Evolutionary conservation across 2,888 invertebrate species (phyloP).

Genomic region (Amorpha juglandis): DNA sequence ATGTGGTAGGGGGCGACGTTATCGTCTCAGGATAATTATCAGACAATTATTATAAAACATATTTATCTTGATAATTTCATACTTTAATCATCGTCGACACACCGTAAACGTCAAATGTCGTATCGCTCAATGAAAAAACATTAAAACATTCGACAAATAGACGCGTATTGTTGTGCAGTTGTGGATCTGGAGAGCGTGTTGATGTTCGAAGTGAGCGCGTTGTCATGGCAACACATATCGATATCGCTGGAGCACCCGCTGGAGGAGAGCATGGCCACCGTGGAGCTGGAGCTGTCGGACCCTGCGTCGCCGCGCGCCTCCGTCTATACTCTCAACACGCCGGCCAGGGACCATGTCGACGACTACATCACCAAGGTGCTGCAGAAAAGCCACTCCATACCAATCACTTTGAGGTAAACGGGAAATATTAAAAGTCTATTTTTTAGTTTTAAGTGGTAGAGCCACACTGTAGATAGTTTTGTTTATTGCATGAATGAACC

Average conservation of each 20-base stretch:
- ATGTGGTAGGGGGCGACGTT: too few species aligned
- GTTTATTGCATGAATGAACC: too few species aligned
- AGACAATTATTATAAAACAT: too few species aligned
- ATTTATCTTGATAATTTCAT: too few species aligned
- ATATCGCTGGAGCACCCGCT: slow-evolving; percentile 96
- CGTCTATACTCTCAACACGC: slow-evolving; percentile 86
- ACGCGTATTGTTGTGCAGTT: slow-evolving; percentile 39
- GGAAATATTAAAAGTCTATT: too few species aligned
- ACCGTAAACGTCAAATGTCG: too few species aligned
- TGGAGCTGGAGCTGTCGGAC: slow-evolving; percentile 93
- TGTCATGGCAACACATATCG: slow-evolving; percentile 95
- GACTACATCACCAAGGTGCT: slow-evolving; percentile 85
- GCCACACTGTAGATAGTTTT: too few species aligned
- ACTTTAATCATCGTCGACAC: too few species aligned
- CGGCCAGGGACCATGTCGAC: slow-evolving; percentile 71
- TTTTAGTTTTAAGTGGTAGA: too few species aligned
- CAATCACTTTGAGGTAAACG: slow-evolving; percentile 91
- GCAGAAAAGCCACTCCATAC: slow-evolving; percentile 96
- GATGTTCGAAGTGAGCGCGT: slow-evolving; percentile 96
- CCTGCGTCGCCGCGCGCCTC: slow-evolving; percentile 91
- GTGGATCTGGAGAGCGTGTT: slow-evolving; percentile 89
- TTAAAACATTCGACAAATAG: too few species aligned
- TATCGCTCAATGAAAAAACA: too few species aligned
- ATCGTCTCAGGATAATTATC: too few species aligned
- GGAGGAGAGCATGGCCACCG: slow-evolving; percentile 96